These are phyloP conservation scores for Artemia sinica DNA, from an alignment of 2,888 invertebrate genomes.

Conservation along the genomic window DNA sequence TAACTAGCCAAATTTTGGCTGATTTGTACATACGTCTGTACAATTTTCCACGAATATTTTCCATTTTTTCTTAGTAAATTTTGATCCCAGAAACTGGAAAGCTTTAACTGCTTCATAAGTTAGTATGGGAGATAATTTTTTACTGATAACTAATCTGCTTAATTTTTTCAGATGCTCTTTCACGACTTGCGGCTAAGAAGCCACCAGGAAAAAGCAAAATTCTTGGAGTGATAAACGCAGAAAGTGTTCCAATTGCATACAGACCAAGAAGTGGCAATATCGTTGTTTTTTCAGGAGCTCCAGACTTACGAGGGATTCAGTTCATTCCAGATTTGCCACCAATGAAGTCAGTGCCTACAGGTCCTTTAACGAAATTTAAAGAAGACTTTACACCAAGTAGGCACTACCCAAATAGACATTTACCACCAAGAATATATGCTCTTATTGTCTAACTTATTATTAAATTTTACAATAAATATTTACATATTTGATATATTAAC, in stretches of 20 bases:
- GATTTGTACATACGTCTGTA: no score
- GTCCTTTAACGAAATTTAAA: neutral
- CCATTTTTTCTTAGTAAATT: no score
- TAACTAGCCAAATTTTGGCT: no score
- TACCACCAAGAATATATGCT: neutral
- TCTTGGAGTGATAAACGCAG: neutral
- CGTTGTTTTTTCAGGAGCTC: neutral
- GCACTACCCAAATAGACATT: neutral
- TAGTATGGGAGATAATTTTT: no score
- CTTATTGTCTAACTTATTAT: no score
- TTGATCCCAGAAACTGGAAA: no score
- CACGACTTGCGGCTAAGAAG: neutral
- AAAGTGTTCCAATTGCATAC: neutral
- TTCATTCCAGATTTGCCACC: neutral
- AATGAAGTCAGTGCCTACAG: slow-evolving; percentile 2
- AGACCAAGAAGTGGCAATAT: neutral
- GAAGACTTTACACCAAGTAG: neutral
- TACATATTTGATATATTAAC: no score
- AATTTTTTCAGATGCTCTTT: neutral
- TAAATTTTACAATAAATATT: no score
- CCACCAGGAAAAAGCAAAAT: neutral
- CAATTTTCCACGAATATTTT: no score
- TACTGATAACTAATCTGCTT: no score
- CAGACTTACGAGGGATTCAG: neutral
- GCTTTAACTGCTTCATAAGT: no score